Base-by-base conservation (phyloP, 2,113 vertebrate species). In the Regulus satrapa region DNA sequence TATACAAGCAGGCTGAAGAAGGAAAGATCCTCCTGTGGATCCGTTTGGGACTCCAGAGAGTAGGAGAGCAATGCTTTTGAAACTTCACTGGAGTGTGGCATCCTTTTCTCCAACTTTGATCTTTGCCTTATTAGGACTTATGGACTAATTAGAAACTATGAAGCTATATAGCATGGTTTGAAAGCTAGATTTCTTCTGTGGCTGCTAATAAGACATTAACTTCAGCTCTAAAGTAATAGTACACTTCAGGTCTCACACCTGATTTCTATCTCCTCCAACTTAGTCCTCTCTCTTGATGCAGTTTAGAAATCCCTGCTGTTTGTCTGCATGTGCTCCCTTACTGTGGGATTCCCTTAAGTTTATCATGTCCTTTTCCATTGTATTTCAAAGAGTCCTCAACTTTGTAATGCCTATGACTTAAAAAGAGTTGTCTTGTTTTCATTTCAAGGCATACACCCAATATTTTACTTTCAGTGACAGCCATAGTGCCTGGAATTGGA, bases 191-290 rank as follows among this genome's bases (percentile, higher is more conserved):
- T 83, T 89, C 48, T 85, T 20, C 45, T 19, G 5, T 9, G 13
- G 40, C 34, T 91, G 23, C 63, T 54, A 13, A 21, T n/a, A 75
- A 67, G 46, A 55, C 46, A 51, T 8, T 52, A 26, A 45, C 25
- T 92, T 69, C 67, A 76, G 36, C 61, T 49, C 43, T 64, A 26
- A 80, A 92, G 28, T 26, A 72, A 34, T 5, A n/a, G 32, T 14
- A 62, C 13, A 24, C 2, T 2, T 0, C n/a, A n/a, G n/a, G 1
- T 16, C 13, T 69, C 31, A 23, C 36, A 26, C 28, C 18, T 4
- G 6, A 54, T 68, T 72, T 52, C 41, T 45, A 49, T 40, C 25
- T 75, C 41, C 31, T 78, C 38, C 24, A 48, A 48, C 36, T 48
- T 24, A 71, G 24, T 51, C 9, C 24, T 86, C 29, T 14, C 18